Conservation (phyloP, 2,888 invertebrate genomes). For the Gandaritis pyraliata region DNA sequence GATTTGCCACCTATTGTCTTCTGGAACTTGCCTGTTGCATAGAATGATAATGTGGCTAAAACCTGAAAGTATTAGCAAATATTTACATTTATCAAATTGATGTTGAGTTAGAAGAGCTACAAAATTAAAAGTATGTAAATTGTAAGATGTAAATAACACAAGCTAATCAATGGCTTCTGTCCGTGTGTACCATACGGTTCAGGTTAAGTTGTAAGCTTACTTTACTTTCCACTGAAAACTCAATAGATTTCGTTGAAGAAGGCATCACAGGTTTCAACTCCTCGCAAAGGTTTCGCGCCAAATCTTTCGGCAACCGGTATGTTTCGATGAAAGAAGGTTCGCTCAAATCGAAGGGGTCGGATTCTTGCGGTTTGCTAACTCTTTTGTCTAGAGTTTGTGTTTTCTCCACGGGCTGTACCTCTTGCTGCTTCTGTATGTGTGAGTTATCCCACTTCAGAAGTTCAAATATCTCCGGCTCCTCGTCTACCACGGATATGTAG, state of each 20-base stretch:
- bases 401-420: slow-evolving; percentile 63
- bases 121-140: not conserved
- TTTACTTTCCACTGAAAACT: slow-evolving; percentile 76
- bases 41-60: slow-evolving; percentile 73
- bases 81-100: not conserved
- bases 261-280: slow-evolving; percentile 76
- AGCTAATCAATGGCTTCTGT: slow-evolving; percentile 13
- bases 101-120: not conserved
- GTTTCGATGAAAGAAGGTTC: slow-evolving; percentile 70
- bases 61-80: slow-evolving; percentile 52
- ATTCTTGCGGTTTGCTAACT: slow-evolving; percentile 62
- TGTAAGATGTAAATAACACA: not conserved
- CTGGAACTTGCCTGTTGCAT: slow-evolving; percentile 74
- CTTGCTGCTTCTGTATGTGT: slow-evolving; percentile 65
- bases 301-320: slow-evolving; percentile 70
- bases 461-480: slow-evolving; percentile 77
- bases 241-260: slow-evolving; percentile 71
- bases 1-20: slow-evolving; percentile 69
- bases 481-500: slow-evolving; percentile 78
- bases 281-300: slow-evolving; percentile 68
- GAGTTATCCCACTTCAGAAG: slow-evolving; percentile 77
- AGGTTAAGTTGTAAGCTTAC: slow-evolving; percentile 48
- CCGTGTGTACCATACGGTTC: not conserved
- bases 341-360: slow-evolving; percentile 71
- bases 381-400: slow-evolving; percentile 71